Evolutionary conservation across 2,888 invertebrate genomes (phyloP), one percentile per base, ranked within the genome.

Genomic region (Orgyia antiqua): DNA sequence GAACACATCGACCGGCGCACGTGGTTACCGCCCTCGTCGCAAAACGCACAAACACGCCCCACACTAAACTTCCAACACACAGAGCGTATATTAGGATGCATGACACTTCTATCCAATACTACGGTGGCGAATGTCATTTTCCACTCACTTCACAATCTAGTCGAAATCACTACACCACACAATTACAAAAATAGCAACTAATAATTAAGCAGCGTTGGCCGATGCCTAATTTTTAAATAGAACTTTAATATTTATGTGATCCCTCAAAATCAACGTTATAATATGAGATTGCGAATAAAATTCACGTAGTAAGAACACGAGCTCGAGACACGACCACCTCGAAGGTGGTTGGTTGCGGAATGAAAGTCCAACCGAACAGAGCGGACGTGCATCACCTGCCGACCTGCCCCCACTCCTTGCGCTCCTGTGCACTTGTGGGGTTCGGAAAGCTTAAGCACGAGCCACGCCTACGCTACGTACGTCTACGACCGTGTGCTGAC

Each of bases 361-460:
- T 77, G 73, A 69, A 62, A 50, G 42, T 27, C 10, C 24, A 31
- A 39, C 52, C 48, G 48, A 47, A 5, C 48, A 57, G n/a, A n/a
- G 46, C 50, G 36, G 40, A 51, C 62, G 63, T 68, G 74, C 73
- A 76, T 68, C 82, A 77, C 75, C 77, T 77, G 74, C 68, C 61
- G 43, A 42, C 52, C 46, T 53, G 50, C 53, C 42, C 56, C 50
- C 51, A 33, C 33, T 15, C 29, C 52, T 45, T 53, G 45, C 53
- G 42, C 53, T 53, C 52, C 42, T 35, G 43, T 67, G 77, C 82
- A 82, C 78, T 82, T 80, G 86, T 77, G 76, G 73, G 84, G 86
- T 76, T 79, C 71, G 51, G 54, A 56, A 54, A 49, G 46, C 49
- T 39, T 43, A 23, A 49, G 45, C 65, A 58, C 64, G 65, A 63